Conservation (phyloP, 2,888 invertebrate species). For the Parochlus steinenii region DNA sequence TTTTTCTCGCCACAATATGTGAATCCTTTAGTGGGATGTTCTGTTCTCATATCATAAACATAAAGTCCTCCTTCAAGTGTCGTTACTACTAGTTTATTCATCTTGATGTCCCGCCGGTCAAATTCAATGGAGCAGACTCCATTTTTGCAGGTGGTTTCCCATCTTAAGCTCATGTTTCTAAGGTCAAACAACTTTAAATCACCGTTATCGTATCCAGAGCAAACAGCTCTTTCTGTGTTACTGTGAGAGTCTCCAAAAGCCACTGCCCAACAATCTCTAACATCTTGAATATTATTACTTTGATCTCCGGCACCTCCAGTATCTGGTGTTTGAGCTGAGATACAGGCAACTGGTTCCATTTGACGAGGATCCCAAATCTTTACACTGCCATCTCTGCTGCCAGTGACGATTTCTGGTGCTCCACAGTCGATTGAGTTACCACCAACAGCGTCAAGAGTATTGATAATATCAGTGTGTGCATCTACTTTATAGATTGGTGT, state of each 20-base stretch:
- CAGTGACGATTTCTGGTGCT: constrained; percentile 89
- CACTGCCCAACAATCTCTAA: constrained; percentile 85
- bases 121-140: constrained; percentile 82
- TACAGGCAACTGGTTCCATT: constrained; percentile 73
- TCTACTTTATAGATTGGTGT: constrained; percentile 61
- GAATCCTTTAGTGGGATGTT: constrained; percentile 76
- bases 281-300: background rate
- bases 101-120: constrained; percentile 80
- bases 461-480: constrained; percentile 73
- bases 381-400: constrained; percentile 83
- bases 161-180: constrained; percentile 60
- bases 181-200: constrained; percentile 90
- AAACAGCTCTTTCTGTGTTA: constrained; percentile 67
- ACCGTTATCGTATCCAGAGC: constrained; percentile 91
- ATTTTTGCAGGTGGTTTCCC: constrained; percentile 87
- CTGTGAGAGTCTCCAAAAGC: constrained; percentile 84
- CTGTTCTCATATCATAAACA: constrained; percentile 76
- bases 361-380: constrained; percentile 94
- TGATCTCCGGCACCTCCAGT: constrained; percentile 42
- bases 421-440: constrained; percentile 69
- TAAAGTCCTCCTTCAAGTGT: constrained; percentile 83
- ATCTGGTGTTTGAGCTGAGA: constrained; percentile 44
- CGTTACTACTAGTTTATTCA: constrained; percentile 88
- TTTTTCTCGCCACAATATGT: constrained; percentile 38
- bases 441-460: constrained; percentile 80